Conservation (phyloP, 2,888 invertebrate genomes). For the Zhuqinia jingwanae region DNA sequence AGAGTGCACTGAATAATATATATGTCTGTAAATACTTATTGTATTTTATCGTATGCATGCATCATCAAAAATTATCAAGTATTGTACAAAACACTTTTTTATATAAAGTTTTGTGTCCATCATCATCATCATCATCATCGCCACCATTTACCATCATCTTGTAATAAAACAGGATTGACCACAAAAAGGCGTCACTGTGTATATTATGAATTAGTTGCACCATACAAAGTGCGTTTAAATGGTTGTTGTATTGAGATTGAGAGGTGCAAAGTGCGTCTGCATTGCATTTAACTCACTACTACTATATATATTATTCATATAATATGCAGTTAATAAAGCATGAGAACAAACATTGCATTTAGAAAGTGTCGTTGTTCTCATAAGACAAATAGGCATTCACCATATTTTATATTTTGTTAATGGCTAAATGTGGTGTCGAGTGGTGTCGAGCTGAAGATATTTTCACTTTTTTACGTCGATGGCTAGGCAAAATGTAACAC, state of each 20-base stretch:
- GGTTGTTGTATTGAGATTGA: constrained; percentile 4
- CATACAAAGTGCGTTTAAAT: neutral
- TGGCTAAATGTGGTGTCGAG: constrained; percentile 11
- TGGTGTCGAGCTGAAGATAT: neutral
- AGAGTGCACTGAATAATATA: constrained; percentile 9
- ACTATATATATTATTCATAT: neutral
- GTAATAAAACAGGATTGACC: constrained; percentile 56
- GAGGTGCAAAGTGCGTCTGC: neutral
- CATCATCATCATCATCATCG: neutral
- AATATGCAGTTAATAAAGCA: constrained; percentile 49
- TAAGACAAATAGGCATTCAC: neutral
- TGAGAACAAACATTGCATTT: constrained; percentile 60
- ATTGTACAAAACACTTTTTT: constrained; percentile 10
- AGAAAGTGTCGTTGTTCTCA: constrained; percentile 60
- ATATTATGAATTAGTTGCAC: neutral
- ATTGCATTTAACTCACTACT: neutral
- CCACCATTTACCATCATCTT: neutral
- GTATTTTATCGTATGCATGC: neutral
- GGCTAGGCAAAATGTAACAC: neutral
- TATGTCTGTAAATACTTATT: neutral
- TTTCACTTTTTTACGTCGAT: constrained; percentile 54
- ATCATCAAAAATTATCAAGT: neutral
- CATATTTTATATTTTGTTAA: neutral
- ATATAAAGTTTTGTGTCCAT: constrained; percentile 32
- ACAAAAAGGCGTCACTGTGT: neutral